These are phyloP conservation scores for Calidris pugnax DNA, from an alignment of 2,113 vertebrate species.

Conservation along the genomic window DNA sequence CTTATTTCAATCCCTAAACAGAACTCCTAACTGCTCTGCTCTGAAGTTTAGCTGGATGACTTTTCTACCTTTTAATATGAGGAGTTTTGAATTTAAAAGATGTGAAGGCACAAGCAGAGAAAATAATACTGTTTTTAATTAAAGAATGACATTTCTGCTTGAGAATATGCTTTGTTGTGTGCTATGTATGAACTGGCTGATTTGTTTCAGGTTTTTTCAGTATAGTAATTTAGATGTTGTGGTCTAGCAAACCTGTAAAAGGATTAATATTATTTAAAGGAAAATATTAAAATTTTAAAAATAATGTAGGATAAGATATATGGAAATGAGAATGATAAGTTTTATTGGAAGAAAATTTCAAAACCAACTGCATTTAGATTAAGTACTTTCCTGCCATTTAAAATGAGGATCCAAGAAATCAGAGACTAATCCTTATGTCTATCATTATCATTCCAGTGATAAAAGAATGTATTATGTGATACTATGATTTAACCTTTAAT, in stretches of 20 bases:
- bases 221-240: background rate
- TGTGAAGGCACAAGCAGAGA: background rate
- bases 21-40: background rate
- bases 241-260: background rate
- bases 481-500: background rate
- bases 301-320: background rate
- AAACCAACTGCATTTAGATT: background rate
- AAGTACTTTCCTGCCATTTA: background rate
- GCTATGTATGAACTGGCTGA: background rate
- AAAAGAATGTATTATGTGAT: background rate
- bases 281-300: background rate
- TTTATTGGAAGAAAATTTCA: background rate
- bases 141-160: background rate
- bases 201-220: background rate
- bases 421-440: background rate
- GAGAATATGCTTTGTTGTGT: background rate
- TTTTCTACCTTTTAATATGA: background rate
- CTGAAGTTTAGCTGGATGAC: background rate
- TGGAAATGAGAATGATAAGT: background rate
- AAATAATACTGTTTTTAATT: background rate
- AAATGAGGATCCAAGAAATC: background rate
- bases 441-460: background rate
- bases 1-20: background rate
- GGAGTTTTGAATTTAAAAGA: background rate
- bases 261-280: background rate